phyloP scores from a whole-genome alignment of 2,888 invertebrate species.

The Leucophenga montana region DNA sequence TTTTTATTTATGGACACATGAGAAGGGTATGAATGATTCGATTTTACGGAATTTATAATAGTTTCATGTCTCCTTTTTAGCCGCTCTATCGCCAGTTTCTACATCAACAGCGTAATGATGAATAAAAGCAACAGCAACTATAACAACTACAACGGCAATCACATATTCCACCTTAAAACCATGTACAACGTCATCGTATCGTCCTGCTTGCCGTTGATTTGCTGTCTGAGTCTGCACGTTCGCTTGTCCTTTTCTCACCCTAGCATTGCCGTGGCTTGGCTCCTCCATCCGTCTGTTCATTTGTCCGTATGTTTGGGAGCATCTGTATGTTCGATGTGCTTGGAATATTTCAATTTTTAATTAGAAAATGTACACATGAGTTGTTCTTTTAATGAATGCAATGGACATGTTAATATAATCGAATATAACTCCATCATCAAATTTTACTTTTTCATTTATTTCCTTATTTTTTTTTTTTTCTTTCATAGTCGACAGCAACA shows the following conservation, averaged over 20 bases:
- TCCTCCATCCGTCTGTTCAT: neutral
- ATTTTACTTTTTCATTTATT: neutral
- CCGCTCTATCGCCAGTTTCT: constrained; percentile 1
- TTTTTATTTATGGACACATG: no score
- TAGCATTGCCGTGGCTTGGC: neutral
- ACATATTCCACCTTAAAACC: neutral
- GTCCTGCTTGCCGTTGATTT: neutral
- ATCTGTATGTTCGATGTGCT: constrained; percentile 48
- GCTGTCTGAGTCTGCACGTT: neutral
- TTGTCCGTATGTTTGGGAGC: neutral
- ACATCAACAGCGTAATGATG: neutral
- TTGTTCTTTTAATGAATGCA: constrained; percentile 65
- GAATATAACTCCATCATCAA: constrained; percentile 38
- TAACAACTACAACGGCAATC: constrained; percentile 18
- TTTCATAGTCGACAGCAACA: neutral
- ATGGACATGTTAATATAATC: constrained; percentile 54
- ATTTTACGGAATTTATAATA: no score
- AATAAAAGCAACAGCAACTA: constrained; percentile 32
- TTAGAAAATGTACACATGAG: constrained; percentile 70
- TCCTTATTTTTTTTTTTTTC: neutral
- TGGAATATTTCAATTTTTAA: constrained; percentile 69
- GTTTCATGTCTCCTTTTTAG: neutral
- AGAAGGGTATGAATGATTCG: no score
- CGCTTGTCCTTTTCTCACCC: neutral
- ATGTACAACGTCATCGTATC: constrained; percentile 5